Base-by-base conservation (phyloP, 2,113 vertebrate genomes). In the Motacilla alba region DNA sequence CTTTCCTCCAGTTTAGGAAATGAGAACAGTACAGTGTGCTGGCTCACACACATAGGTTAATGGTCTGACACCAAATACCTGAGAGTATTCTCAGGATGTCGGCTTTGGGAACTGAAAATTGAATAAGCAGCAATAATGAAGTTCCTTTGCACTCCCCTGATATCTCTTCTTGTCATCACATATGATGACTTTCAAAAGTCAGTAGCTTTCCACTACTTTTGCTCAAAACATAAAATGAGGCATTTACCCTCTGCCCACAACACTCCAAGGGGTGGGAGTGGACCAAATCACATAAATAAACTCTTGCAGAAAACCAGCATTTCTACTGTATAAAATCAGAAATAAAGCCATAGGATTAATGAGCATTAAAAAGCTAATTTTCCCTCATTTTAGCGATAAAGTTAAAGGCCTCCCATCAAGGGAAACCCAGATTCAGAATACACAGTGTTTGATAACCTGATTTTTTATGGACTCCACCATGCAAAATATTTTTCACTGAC, bases 41-140 rank as follows among this genome's bases (percentile, higher is more conserved):
- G 53, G 70, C 67, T 92, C 62, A 79, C 78, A 87, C 49, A 85
- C 66, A 56, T 72, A 93, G 88, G 90, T 94, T 94, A 93, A 92
- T 89, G 86, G 76, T 83, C 76, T 95, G 89, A 95, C 83, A 90
- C 68, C 91, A 86, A 92, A 95, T 92, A 86, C 83, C 93, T 66
- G n/a, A 62, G 87, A 94, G 83, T 77, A 92, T 94, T 91, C 68
- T 50, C 5, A 0, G 33, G 50, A 86, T 37, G 68, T 74, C 76
- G 62, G 50, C 76, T 87, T 66, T 83, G 72, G 89, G 80, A 94
- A 95, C 76, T 77, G 59, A 92, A 95, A 94, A 95, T 77, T 89
- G 89, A 92, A 89, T 94, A 96, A 92, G 68, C 55, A 86, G 76
- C 72, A 94, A 66, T 74, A 94, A 83, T 77, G 50, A 94, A 94